Evolutionary conservation across 1,140 invertebrate genomes (phyloP).

Genomic region (Formica selysi): DNA sequence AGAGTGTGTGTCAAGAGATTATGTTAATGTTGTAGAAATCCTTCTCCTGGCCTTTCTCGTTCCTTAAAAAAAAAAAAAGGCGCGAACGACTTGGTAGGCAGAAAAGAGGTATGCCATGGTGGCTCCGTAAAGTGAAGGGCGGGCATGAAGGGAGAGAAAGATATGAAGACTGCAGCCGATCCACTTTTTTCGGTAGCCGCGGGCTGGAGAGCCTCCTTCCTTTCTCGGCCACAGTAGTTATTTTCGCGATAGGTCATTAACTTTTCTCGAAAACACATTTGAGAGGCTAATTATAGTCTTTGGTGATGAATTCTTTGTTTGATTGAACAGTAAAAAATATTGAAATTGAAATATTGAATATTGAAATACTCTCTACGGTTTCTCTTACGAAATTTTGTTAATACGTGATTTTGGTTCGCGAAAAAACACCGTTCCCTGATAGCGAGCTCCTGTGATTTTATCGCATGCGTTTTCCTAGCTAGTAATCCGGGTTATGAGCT

Average conservation of each 20-base stretch:
- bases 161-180: constrained; percentile 16
- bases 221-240: background rate
- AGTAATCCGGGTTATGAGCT: background rate
- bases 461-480: constrained; percentile 12
- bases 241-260: constrained; percentile 33
- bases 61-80: constrained; percentile 5
- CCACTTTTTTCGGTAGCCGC: constrained; percentile 53
- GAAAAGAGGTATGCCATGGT: background rate
- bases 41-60: background rate
- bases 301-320: background rate
- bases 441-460: constrained; percentile 22
- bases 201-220: background rate
- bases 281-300: background rate
- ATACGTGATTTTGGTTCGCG: background rate
- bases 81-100: constrained; percentile 11
- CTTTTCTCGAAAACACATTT: background rate
- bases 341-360: background rate
- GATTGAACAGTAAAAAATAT: background rate
- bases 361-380: background rate
- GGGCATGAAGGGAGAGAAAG: background rate
- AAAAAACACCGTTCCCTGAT: background rate
- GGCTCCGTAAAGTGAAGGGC: constrained; percentile 32
- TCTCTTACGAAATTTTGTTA: background rate
- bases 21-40: constrained; percentile 7
- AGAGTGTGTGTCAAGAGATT: background rate